phyloP scores from a whole-genome alignment of 1,140 invertebrate species.

The Drosophila nannoptera region DNA sequence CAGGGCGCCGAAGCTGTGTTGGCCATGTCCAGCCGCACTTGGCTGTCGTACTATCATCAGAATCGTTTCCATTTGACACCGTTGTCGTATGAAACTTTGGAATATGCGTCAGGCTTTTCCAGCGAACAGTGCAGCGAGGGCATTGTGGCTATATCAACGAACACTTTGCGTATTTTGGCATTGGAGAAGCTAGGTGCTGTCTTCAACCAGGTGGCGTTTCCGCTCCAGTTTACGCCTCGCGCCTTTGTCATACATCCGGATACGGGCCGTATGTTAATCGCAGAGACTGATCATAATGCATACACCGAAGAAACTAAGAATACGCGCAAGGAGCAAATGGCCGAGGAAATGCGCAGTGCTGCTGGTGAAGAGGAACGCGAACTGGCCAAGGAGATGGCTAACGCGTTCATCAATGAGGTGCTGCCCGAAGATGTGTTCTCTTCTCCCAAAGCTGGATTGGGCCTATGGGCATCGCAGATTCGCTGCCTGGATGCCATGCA shows the following conservation, averaged over 20 bases:
- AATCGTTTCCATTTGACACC: constrained; percentile 97
- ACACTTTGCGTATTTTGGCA: constrained; percentile 97
- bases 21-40: constrained; percentile 98
- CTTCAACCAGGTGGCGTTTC: constrained; percentile 96
- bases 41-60: constrained; percentile 99
- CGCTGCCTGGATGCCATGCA: constrained; percentile 94
- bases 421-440: constrained; percentile 96
- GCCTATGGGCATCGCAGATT: constrained; percentile 98
- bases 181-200: constrained; percentile 98
- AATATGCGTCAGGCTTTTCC: constrained; percentile 95
- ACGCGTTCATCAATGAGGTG: constrained; percentile 96
- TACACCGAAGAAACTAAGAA: constrained; percentile 98
- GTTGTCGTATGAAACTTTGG: constrained; percentile 96
- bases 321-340: constrained; percentile 89
- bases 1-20: constrained; percentile 97
- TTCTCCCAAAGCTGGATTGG: constrained; percentile 96
- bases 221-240: constrained; percentile 96
- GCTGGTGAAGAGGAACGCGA: constrained; percentile 96
- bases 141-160: constrained; percentile 99
- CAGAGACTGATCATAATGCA: constrained; percentile 99
- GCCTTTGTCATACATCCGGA: constrained; percentile 97
- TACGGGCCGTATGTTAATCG: constrained; percentile 93
- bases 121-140: constrained; percentile 98
- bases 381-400: constrained; percentile 97
- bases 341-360: constrained; percentile 94